Conservation (phyloP, 2,113 vertebrate species). For the Oxyruncus cristatus region DNA sequence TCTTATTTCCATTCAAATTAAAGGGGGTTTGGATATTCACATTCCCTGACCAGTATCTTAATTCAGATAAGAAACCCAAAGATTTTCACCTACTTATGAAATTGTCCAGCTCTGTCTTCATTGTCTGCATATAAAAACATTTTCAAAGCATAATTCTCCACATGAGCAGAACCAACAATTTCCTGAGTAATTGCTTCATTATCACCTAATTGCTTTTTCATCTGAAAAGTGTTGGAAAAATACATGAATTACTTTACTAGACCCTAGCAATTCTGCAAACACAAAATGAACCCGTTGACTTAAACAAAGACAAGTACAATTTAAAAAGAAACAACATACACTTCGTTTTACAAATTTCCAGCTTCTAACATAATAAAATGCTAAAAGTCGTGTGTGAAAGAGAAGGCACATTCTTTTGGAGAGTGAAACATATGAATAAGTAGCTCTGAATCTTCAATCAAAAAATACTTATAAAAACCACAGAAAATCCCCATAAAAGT, state of each 20-base stretch:
- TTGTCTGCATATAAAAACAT: constrained; percentile 98
- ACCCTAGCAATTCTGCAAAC: neutral
- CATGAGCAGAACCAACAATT: constrained; percentile 94
- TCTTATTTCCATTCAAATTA: neutral
- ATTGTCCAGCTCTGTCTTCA: constrained; percentile 89
- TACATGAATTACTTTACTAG: neutral
- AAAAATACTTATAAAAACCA: neutral
- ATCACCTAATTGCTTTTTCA: constrained; percentile 92
- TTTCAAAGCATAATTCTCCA: constrained; percentile 97
- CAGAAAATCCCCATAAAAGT: neutral
- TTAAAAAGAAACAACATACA: neutral
- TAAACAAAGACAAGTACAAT: neutral
- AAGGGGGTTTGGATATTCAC: neutral
- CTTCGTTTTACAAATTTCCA: neutral
- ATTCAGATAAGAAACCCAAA: neutral
- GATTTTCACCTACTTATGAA: constrained; percentile 90
- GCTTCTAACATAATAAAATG: neutral
- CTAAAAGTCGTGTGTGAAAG: neutral
- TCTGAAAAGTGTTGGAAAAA: constrained; percentile 76
- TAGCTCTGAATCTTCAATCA: neutral
- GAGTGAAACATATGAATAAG: neutral
- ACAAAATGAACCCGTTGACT: neutral
- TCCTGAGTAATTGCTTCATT: constrained; percentile 95
- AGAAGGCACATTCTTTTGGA: neutral
- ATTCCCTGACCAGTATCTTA: neutral